Evolutionary conservation across 1,140 invertebrate species (phyloP).

Genomic region (Calosoma granatense): DNA sequence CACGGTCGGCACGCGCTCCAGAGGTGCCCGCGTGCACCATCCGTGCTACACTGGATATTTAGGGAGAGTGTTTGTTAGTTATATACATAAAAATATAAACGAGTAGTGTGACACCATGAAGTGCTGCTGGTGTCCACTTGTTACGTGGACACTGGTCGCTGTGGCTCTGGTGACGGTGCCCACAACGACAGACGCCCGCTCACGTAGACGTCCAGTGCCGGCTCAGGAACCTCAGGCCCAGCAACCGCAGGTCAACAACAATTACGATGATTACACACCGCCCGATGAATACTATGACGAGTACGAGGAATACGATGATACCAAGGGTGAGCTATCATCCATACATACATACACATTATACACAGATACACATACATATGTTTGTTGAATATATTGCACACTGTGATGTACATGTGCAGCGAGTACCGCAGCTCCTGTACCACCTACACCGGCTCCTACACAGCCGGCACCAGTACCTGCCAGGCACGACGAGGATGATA

Average conservation of each 20-base stretch:
- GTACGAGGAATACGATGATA: conserved; percentile 17
- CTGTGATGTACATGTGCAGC: neutral
- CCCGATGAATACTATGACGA: conserved; percentile 20
- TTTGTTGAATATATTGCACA: conserved; percentile 12
- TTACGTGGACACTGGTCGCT: neutral
- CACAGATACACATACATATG: conserved; percentile 9
- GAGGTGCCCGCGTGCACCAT: neutral
- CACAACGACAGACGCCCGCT: neutral
- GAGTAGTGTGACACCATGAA: neutral
- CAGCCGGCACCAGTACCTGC: neutral
- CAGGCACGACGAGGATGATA: conserved; percentile 1
- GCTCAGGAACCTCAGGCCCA: conserved; percentile 3
- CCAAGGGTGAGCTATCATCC: conserved; percentile 17
- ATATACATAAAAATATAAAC: too few species aligned
- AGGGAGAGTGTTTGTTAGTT: too few species aligned
- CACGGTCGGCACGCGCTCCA: neutral
- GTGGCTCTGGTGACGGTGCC: neutral
- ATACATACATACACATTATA: too few species aligned
- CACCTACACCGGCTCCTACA: conserved; percentile 13
- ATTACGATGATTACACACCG: conserved; percentile 24
- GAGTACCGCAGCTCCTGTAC: neutral
- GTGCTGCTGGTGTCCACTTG: conserved; percentile 1
- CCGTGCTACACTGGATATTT: too few species aligned
- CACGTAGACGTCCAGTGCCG: conserved; percentile 2
- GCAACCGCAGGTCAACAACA: conserved; percentile 17